These are phyloP conservation scores for Synergus gifuensis DNA, from an alignment of 2,888 invertebrate species.

Conservation along the genomic window DNA sequence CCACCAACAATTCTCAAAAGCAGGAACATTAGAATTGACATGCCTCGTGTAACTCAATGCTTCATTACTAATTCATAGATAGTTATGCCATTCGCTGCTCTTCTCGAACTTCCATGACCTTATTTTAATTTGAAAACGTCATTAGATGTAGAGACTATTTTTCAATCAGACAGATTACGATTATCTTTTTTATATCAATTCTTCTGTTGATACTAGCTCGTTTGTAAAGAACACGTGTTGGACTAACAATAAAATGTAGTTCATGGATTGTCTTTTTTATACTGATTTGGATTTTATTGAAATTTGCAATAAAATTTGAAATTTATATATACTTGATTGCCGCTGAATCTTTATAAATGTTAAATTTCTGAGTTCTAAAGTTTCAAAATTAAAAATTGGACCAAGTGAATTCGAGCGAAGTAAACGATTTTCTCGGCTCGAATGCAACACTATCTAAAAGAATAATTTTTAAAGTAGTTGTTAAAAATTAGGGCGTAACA, in stretches of 20 bases:
- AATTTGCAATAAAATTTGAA: no score
- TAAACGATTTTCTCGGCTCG: no score
- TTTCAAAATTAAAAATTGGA: no score
- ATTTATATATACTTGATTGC: no score
- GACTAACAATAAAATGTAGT: not conserved
- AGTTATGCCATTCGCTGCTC: slow-evolving; percentile 12
- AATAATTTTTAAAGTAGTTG: no score
- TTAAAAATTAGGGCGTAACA: no score
- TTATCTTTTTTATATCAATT: not conserved
- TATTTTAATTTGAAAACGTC: slow-evolving; percentile 24
- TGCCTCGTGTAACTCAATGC: slow-evolving; percentile 22
- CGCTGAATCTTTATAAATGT: no score
- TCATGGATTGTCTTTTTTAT: no score
- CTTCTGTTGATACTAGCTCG: not conserved
- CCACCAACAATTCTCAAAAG: slow-evolving; percentile 38
- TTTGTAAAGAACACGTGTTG: not conserved
- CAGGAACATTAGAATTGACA: slow-evolving; percentile 20
- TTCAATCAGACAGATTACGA: not conserved
- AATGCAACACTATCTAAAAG: no score
- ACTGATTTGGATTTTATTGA: no score
- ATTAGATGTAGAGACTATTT: slow-evolving; percentile 22
- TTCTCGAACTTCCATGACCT: slow-evolving; percentile 2
- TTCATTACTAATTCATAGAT: slow-evolving; percentile 34
- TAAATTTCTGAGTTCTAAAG: no score
- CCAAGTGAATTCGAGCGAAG: no score